phyloP scores from a whole-genome alignment of 2,113 vertebrate species.

The Apodemus sylvaticus region DNA sequence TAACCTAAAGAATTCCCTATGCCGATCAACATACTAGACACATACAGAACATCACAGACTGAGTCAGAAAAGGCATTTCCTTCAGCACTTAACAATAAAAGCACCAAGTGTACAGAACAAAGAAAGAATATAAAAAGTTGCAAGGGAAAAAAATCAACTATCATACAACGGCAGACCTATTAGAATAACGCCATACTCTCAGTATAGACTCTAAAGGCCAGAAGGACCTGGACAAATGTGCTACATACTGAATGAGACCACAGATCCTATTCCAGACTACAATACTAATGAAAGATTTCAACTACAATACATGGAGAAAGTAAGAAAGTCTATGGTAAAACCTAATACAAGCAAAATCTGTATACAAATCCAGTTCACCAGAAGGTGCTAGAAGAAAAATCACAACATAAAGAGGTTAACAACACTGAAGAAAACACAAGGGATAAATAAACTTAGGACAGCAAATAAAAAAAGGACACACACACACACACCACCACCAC shows the following conservation, averaged over 20 bases:
- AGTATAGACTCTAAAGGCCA: not conserved
- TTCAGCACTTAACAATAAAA: not conserved
- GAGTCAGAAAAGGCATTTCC: not conserved
- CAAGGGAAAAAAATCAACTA: not conserved
- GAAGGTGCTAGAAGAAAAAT: not conserved
- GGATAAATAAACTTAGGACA: not conserved
- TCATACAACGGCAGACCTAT: not conserved
- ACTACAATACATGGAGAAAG: not conserved
- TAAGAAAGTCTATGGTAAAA: not conserved
- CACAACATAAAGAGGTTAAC: not conserved
- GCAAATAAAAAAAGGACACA: not conserved
- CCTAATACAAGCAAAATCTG: not conserved
- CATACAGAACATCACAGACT: not conserved
- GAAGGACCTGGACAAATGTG: not conserved
- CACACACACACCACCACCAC: not conserved
- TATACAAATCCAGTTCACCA: not conserved
- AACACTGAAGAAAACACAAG: not conserved
- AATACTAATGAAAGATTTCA: not conserved
- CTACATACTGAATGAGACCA: not conserved
- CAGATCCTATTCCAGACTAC: not conserved
- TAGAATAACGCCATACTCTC: not conserved
- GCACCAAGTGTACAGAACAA: not conserved
- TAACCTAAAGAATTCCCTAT: not conserved
- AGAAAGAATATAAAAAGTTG: not conserved
- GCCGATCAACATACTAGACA: not conserved